Evolutionary conservation across 2,888 invertebrate species (phyloP).

Genomic region (Neoitamus cyanurus): DNA sequence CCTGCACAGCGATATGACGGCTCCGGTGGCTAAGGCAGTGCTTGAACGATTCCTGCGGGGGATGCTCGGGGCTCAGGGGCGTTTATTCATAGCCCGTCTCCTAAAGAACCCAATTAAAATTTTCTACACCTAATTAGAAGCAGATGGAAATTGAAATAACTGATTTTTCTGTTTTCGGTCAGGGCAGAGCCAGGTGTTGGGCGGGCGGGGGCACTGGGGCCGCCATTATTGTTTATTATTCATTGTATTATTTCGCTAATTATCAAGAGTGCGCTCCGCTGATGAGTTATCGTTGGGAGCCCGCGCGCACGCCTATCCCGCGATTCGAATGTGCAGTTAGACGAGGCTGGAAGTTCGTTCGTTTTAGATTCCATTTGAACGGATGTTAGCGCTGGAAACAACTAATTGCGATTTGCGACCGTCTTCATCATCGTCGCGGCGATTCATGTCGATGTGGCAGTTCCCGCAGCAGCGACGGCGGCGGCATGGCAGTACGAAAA

Average conservation of each 20-base stretch:
- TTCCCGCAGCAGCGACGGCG: neutral
- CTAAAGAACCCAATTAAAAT: constrained; percentile 27
- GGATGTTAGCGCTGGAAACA: neutral
- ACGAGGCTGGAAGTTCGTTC: constrained; percentile 13
- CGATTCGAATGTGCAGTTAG: constrained; percentile 25
- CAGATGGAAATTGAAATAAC: constrained; percentile 35
- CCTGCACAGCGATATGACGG: neutral
- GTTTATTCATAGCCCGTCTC: constrained; percentile 24
- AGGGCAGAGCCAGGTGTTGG: neutral
- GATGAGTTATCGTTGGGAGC: neutral
- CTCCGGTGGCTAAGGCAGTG: neutral
- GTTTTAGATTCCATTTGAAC: neutral
- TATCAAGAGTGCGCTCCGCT: neutral
- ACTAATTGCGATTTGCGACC: neutral
- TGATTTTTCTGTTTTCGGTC: constrained; percentile 8
- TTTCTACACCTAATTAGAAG: constrained; percentile 26
- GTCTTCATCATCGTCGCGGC: neutral
- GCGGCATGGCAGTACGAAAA: neutral
- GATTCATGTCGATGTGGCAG: neutral
- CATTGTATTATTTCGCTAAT: constrained; percentile 29
- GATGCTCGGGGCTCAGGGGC: neutral
- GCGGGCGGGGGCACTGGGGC: neutral
- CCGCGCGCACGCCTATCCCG: neutral
- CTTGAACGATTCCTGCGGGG: neutral
- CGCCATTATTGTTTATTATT: constrained; percentile 25